These are phyloP conservation scores for Archivesica marissinica DNA, from an alignment of 1,140 invertebrate species.

Conservation along the genomic window DNA sequence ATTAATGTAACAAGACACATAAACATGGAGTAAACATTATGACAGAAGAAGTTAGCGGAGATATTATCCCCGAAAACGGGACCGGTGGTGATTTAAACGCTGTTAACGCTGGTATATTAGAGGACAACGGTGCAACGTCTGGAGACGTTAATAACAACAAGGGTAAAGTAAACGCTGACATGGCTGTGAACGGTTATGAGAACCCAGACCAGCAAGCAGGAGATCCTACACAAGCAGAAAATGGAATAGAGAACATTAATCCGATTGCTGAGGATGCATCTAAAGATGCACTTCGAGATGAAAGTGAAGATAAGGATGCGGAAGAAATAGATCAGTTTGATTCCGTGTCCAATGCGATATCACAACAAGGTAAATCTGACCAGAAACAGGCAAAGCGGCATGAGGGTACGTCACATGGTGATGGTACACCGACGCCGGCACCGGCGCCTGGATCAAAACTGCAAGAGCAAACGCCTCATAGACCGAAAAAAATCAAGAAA, in stretches of 20 bases:
- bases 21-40: slow-evolving; percentile 38
- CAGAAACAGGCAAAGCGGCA: slow-evolving; percentile 20
- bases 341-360: slow-evolving; percentile 71
- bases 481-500: slow-evolving; percentile 78
- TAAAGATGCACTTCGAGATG: not conserved
- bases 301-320: slow-evolving; percentile 62
- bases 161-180: slow-evolving; percentile 3
- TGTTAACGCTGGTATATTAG: not conserved
- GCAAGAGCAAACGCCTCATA: slow-evolving; percentile 30
- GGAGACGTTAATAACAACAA: slow-evolving; percentile 60
- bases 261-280: not conserved
- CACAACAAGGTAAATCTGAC: slow-evolving; percentile 54
- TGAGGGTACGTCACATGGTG: not conserved
- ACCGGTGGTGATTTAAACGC: not conserved
- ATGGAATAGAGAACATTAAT: slow-evolving; percentile 11
- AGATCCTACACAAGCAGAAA: not conserved
- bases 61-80: slow-evolving; percentile 11
- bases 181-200: slow-evolving; percentile 8
- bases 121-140: not conserved
- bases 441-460: not conserved
- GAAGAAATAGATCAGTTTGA: slow-evolving; percentile 75
- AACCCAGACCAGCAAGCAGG: slow-evolving; percentile 22
- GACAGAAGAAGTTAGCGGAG: not conserved
- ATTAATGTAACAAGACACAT: slow-evolving; percentile 7
- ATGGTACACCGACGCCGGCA: slow-evolving; percentile 18